These are phyloP conservation scores for Tridacna gigas DNA, from an alignment of 2,888 invertebrate species.

Conservation along the genomic window DNA sequence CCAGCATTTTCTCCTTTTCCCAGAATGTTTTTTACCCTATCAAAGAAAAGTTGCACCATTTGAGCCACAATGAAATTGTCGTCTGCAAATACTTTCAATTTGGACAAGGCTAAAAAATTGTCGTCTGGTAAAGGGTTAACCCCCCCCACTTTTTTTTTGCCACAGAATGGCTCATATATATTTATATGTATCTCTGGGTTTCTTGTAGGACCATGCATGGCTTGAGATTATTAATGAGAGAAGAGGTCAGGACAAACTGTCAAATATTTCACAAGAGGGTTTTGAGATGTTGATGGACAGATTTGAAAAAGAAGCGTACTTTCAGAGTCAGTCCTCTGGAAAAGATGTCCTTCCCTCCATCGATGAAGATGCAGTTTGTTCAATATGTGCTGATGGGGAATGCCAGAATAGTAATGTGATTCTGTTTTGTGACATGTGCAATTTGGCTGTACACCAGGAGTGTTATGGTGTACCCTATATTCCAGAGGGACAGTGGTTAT, in stretches of 20 bases:
- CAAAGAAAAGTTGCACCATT: too few species aligned
- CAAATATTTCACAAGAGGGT: constrained; percentile 93
- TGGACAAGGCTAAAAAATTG: too few species aligned
- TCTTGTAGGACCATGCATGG: constrained; percentile 93
- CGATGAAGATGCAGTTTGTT: constrained; percentile 99
- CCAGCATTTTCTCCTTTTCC: too few species aligned
- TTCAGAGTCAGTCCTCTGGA: constrained; percentile 85
- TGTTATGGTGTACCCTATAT: constrained; percentile 99
- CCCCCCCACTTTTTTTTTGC: too few species aligned
- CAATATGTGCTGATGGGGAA: constrained; percentile 99
- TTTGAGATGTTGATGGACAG: constrained; percentile 99
- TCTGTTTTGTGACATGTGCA: constrained; percentile 99
- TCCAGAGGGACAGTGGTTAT: constrained; percentile 99
- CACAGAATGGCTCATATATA: too few species aligned
- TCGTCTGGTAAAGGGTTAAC: too few species aligned
- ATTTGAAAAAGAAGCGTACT: constrained; percentile 95
- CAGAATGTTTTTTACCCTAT: too few species aligned
- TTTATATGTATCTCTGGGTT: background rate
- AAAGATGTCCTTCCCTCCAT: constrained; percentile 89
- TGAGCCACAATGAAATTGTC: too few species aligned
- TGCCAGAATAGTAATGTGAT: constrained; percentile 99
- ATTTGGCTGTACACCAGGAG: constrained; percentile 98
- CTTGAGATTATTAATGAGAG: constrained; percentile 94
- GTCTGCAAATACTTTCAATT: too few species aligned
- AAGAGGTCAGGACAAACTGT: constrained; percentile 87